phyloP scores from a whole-genome alignment of 2,797 vertebrate species.

The Jordanella pulchra region DNA sequence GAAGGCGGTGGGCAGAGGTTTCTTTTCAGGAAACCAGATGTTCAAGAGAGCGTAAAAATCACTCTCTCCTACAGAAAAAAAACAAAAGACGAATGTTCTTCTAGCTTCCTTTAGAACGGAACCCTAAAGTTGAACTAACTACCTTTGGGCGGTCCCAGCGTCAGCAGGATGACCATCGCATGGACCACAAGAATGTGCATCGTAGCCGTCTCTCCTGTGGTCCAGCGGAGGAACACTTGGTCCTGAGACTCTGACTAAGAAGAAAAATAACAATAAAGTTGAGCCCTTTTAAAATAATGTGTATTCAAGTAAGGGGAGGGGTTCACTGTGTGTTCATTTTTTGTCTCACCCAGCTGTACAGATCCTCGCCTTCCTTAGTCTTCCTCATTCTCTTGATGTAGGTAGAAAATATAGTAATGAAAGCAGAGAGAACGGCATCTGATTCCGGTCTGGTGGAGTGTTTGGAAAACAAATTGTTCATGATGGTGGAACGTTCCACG shows the following conservation, averaged over 20 bases:
- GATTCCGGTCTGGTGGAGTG: conserved; percentile 87
- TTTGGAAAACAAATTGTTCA: conserved; percentile 95
- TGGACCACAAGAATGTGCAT: conserved; percentile 99
- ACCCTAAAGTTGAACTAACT: background rate
- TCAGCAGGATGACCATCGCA: conserved; percentile 96
- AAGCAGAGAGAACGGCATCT: conserved; percentile 87
- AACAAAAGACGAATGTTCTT: background rate
- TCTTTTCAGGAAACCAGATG: conserved; percentile 98
- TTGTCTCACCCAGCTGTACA: conserved; percentile 94
- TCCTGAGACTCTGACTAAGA: conserved; percentile 97
- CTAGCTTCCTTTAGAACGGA: background rate
- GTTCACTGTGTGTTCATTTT: background rate
- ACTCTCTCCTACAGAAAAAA: conserved; percentile 76
- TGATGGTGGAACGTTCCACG: conserved; percentile 97
- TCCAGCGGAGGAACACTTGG: conserved; percentile 97
- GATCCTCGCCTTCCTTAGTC: conserved; percentile 97
- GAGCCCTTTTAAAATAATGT: background rate
- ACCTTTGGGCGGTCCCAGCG: conserved; percentile 77
- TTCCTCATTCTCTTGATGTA: conserved; percentile 96
- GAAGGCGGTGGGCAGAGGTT: conserved; percentile 96
- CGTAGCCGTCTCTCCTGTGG: conserved; percentile 93
- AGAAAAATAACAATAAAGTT: background rate
- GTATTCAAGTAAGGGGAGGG: too few species aligned
- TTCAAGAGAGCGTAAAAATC: conserved; percentile 91
- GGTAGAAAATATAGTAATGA: conserved; percentile 90